Conservation (phyloP, 2,113 vertebrate species). For the Synodontis membranacea region DNA sequence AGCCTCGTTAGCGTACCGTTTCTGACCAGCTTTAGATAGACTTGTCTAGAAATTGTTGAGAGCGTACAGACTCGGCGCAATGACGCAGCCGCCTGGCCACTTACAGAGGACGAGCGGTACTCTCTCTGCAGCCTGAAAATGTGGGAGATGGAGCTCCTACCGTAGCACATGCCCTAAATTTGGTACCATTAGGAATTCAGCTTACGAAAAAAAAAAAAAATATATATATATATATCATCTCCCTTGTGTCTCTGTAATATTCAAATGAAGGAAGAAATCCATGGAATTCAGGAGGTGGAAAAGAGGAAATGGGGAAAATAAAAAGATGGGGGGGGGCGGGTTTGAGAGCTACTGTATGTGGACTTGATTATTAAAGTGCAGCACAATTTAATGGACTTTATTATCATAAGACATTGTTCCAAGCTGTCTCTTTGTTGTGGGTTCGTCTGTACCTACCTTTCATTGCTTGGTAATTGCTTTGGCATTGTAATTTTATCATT, state of each 20-base stretch:
- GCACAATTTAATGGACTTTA: neutral
- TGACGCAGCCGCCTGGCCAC: neutral
- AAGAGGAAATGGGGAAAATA: no score
- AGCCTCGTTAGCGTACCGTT: neutral
- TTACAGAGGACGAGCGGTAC: neutral
- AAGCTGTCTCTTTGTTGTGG: neutral
- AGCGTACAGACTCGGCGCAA: neutral
- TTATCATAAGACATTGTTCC: neutral
- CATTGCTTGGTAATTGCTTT: conserved; percentile 34
- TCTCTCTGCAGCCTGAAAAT: neutral
- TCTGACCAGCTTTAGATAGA: neutral
- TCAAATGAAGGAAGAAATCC: conserved; percentile 29
- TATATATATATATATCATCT: neutral
- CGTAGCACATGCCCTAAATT: conserved; percentile 14
- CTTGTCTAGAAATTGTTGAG: neutral
- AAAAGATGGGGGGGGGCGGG: neutral
- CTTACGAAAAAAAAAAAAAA: neutral
- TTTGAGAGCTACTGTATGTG: neutral
- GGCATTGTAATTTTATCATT: conserved; percentile 6
- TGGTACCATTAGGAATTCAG: conserved; percentile 24
- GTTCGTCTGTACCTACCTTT: neutral
- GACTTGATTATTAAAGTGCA: conserved; percentile 2
- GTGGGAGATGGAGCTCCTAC: neutral
- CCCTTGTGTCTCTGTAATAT: conserved; percentile 21
- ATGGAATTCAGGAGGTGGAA: neutral